A percentile compares a stretch with the other conserved stretches of the same genome.
These are phyloP conservation scores for Ptyas mucosa DNA, from an alignment of 2,113 vertebrate species.

Conservation along the genomic window DNA sequence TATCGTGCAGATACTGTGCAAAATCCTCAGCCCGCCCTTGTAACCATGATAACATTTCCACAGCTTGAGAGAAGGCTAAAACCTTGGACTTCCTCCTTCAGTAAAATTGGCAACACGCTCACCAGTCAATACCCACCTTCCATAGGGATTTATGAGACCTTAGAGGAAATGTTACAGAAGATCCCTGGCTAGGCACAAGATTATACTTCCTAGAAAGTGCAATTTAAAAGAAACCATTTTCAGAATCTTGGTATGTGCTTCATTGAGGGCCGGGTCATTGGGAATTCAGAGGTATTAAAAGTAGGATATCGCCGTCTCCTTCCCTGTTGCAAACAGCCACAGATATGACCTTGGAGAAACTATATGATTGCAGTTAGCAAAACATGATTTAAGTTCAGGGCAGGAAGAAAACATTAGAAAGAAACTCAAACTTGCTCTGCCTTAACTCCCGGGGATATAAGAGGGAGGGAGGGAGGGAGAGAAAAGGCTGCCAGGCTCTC, in stretches of 20 bases:
- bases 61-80: not conserved
- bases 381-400: not conserved
- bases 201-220: not conserved
- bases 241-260: not conserved
- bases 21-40: too few species aligned
- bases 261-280: not conserved
- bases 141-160: not conserved
- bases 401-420: not conserved
- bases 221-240: not conserved
- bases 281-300: not conserved
- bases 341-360: not conserved
- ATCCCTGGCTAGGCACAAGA: not conserved
- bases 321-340: not conserved
- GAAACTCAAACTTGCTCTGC: not conserved
- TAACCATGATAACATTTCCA: not conserved
- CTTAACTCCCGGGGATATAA: not conserved
- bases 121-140: not conserved
- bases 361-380: not conserved
- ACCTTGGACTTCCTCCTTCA: not conserved
- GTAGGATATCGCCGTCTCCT: not conserved
- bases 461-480: not conserved
- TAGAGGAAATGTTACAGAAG: not conserved
- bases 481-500: not conserved
- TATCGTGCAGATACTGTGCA: too few species aligned
- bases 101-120: not conserved